These are phyloP conservation scores for Pseudanteris insignis DNA, from an alignment of 2,888 invertebrate genomes.

Conservation along the genomic window DNA sequence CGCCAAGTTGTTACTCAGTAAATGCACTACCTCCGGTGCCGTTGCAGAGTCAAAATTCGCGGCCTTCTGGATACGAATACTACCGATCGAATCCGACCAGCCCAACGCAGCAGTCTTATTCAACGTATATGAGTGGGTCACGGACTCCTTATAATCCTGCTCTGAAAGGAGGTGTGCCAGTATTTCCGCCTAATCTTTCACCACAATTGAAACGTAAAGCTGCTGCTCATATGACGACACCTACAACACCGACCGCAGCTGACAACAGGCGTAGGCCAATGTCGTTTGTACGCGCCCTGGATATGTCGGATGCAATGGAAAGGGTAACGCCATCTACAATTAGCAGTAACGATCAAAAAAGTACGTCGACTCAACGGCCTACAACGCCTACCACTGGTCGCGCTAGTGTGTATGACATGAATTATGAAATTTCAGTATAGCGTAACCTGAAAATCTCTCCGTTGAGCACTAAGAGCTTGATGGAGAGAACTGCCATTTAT, in stretches of 20 bases:
- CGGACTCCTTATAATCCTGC: conserved; percentile 72
- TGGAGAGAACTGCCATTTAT: conserved; percentile 54
- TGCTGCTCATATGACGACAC: conserved; percentile 58
- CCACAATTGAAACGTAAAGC: conserved; percentile 58
- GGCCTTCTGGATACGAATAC: conserved; percentile 63
- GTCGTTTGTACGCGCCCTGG: conserved; percentile 88
- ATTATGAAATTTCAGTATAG: conserved; percentile 96
- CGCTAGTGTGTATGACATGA: conserved; percentile 92
- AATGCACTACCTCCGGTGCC: conserved; percentile 14
- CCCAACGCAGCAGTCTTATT: conserved; percentile 71
- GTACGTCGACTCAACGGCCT: conserved; percentile 59
- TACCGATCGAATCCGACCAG: conserved; percentile 80
- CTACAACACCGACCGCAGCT: conserved; percentile 67
- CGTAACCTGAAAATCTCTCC: conserved; percentile 61
- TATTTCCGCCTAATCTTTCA: conserved; percentile 71
- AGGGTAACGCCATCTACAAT: conserved; percentile 70
- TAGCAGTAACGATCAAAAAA: conserved; percentile 40
- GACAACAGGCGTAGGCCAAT: conserved; percentile 76
- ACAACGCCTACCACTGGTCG: conserved; percentile 80
- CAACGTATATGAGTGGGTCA: conserved; percentile 60
- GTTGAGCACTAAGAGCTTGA: conserved; percentile 53
- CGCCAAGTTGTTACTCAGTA: conserved; percentile 72
- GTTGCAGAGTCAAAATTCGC: conserved; percentile 1
- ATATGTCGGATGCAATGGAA: conserved; percentile 89
- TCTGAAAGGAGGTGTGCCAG: conserved; percentile 74